A percentile compares a stretch with the other conserved stretches of the same genome.
Conservation (phyloP, 2,888 invertebrate species). For the Agriotes lineatus region DNA sequence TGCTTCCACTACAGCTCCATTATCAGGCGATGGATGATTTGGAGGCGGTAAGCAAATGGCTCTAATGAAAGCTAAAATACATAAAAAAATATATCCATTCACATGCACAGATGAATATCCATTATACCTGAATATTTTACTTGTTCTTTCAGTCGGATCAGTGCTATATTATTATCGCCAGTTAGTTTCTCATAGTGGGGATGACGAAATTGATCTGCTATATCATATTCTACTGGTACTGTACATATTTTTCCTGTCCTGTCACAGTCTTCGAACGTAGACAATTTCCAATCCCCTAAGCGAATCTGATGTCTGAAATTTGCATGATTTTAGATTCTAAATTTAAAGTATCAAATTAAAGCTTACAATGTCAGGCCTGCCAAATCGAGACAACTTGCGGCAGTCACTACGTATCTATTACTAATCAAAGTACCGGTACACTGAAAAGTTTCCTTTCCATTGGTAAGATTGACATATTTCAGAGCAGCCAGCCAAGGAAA, state of each 20-base stretch:
- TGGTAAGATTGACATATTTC: slow-evolving; percentile 63
- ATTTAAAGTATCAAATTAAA: neutral
- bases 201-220: slow-evolving; percentile 54
- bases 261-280: slow-evolving; percentile 63
- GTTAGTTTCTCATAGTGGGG: slow-evolving; percentile 48
- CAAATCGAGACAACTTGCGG: slow-evolving; percentile 72
- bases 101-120: too few species aligned
- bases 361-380: neutral
- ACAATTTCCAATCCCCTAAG: slow-evolving; percentile 68
- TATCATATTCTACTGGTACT: slow-evolving; percentile 56
- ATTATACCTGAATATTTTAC: slow-evolving; percentile 64
- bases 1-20: slow-evolving; percentile 8
- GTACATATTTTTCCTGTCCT: slow-evolving; percentile 48
- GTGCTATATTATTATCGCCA: slow-evolving; percentile 58
- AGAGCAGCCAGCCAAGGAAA: slow-evolving; percentile 75
- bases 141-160: slow-evolving; percentile 67
- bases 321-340: slow-evolving; percentile 55
- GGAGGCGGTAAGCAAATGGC: slow-evolving; percentile 5
- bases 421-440: slow-evolving; percentile 75
- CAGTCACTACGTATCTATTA: slow-evolving; percentile 71
- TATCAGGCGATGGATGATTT: slow-evolving; percentile 30
- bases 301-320: too few species aligned
- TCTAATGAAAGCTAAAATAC: slow-evolving; percentile 44
- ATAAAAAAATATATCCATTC: too few species aligned
- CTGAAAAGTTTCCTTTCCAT: slow-evolving; percentile 3